Evolutionary conservation across 2,888 invertebrate genomes (phyloP).

Genomic region (Allolobophora icterica): DNA sequence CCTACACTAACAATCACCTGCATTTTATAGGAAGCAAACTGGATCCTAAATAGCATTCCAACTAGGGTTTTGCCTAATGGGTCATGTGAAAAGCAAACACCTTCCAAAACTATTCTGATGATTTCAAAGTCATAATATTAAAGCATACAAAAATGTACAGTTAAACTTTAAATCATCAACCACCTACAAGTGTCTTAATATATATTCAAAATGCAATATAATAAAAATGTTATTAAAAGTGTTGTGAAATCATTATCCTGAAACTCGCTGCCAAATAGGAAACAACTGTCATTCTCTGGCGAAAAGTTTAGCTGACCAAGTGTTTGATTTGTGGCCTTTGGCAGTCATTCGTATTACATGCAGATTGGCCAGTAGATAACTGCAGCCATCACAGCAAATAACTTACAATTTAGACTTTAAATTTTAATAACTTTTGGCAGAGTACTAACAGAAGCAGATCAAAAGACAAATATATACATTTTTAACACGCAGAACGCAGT

Average conservation of each 20-base stretch:
- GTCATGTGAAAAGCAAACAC: neutral
- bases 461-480: neutral
- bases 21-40: neutral
- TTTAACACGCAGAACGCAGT: neutral
- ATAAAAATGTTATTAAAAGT: neutral
- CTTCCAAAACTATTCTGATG: neutral
- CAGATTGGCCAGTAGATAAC: neutral
- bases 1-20: neutral
- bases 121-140: slow-evolving; percentile 1
- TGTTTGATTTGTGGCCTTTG: neutral
- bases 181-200: slow-evolving; percentile 8
- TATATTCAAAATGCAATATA: neutral
- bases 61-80: neutral
- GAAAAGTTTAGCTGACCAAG: neutral
- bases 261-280: neutral
- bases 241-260: neutral
- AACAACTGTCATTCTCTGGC: neutral
- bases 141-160: slow-evolving; percentile 1
- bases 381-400: neutral
- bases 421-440: neutral
- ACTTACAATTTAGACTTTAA: neutral
- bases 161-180: neutral
- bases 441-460: neutral
- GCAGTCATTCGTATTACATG: neutral
- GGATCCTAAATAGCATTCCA: neutral